Conservation (phyloP, 2,113 vertebrate species). For the Marmota monax region DNA sequence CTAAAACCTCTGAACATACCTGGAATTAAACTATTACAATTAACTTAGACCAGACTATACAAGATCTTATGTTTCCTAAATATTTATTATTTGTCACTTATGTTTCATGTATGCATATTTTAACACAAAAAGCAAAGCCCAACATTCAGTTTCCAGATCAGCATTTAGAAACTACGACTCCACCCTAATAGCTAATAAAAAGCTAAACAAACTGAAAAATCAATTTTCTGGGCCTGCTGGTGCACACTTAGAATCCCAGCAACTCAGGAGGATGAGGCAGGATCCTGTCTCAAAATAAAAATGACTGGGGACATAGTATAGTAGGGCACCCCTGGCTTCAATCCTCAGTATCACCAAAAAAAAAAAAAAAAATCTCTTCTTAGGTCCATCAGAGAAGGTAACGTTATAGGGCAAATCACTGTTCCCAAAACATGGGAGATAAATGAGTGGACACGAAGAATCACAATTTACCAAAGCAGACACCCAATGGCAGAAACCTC, state of each 20-base stretch:
- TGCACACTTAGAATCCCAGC: too few species aligned
- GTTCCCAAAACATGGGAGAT: neutral
- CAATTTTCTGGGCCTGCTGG: too few species aligned
- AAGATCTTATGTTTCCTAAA: conserved; percentile 37
- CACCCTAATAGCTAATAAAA: neutral
- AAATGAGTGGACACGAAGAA: neutral
- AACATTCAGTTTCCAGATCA: neutral
- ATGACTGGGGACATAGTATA: too few species aligned
- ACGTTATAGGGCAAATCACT: neutral
- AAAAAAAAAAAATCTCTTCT: neutral
- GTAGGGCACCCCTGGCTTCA: too few species aligned
- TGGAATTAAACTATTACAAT: neutral
- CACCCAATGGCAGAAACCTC: neutral
- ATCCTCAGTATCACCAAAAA: too few species aligned
- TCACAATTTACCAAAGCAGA: neutral
- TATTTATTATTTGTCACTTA: neutral
- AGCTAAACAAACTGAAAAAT: neutral
- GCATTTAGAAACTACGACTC: neutral
- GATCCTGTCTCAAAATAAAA: too few species aligned
- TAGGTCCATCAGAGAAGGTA: neutral
- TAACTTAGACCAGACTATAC: conserved; percentile 24
- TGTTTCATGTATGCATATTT: neutral
- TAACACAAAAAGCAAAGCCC: neutral
- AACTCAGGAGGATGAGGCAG: too few species aligned
- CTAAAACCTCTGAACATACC: neutral